Evolutionary conservation across 2,888 invertebrate genomes (phyloP).

Genomic region (Unio delphinus): DNA sequence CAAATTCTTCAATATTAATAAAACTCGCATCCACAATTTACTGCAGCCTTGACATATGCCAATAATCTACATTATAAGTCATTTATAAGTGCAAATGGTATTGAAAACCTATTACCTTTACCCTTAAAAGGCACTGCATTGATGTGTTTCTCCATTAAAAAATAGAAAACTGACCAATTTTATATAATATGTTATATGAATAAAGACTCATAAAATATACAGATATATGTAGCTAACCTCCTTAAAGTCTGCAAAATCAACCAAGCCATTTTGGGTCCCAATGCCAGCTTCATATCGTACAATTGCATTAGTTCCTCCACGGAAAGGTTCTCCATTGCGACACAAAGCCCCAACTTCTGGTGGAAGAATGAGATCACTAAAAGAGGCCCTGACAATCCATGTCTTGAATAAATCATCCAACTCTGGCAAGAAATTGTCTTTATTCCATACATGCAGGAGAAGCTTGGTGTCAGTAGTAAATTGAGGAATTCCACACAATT

Average conservation of each 20-base stretch:
- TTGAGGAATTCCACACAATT: conserved; percentile 42
- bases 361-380: conserved; percentile 38
- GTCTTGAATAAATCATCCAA: conserved; percentile 22
- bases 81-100: too few relatives aligned
- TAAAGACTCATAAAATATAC: too few relatives aligned
- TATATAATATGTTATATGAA: too few relatives aligned
- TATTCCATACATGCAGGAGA: conserved; percentile 43
- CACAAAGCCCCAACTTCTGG: conserved; percentile 32
- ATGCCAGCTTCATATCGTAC: conserved; percentile 47
- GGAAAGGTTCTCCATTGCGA: conserved; percentile 47
- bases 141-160: too few relatives aligned
- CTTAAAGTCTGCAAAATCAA: conserved; percentile 30
- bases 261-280: conserved; percentile 19
- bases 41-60: too few relatives aligned
- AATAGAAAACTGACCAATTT: too few relatives aligned
- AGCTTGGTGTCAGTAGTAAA: conserved; percentile 34
- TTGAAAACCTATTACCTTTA: too few relatives aligned
- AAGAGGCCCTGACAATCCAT: conserved; percentile 32
- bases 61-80: too few relatives aligned
- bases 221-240: conserved; percentile 21
- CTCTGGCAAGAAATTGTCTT: conserved; percentile 40
- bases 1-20: too few relatives aligned
- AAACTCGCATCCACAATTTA: too few relatives aligned
- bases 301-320: conserved; percentile 43
- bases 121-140: too few relatives aligned